Conservation (phyloP, 2,797 vertebrate genomes). For the Poeciliopsis gracilis region DNA sequence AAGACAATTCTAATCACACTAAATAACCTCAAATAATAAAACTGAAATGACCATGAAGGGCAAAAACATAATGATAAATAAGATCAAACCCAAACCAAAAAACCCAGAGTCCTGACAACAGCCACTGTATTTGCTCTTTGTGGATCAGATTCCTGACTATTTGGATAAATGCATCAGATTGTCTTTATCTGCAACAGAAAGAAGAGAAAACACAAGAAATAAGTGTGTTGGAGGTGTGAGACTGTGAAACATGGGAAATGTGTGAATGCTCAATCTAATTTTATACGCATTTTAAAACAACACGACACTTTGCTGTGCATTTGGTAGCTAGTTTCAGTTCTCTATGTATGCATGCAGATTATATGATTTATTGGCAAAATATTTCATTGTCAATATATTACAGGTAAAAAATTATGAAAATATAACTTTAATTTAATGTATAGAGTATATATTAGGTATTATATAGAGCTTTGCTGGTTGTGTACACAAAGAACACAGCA, state of each 20-base stretch:
- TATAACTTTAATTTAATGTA: too few species aligned
- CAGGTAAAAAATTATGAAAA: not conserved
- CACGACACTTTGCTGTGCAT: not conserved
- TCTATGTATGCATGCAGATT: not conserved
- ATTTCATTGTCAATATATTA: not conserved
- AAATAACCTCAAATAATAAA: too few species aligned
- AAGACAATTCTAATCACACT: too few species aligned
- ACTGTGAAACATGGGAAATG: conserved; percentile 4
- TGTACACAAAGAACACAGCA: not conserved
- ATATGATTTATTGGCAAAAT: not conserved
- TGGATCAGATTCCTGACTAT: not conserved
- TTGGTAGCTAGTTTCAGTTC: not conserved
- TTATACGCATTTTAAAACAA: not conserved
- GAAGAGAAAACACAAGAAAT: not conserved
- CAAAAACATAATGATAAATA: too few species aligned
- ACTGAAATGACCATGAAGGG: too few species aligned
- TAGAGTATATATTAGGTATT: too few species aligned
- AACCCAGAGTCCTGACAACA: too few species aligned
- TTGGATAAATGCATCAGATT: not conserved
- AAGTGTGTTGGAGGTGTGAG: conserved; percentile 3
- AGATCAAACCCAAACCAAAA: too few species aligned
- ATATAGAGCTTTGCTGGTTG: not conserved
- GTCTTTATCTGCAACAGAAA: not conserved
- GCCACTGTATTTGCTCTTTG: not conserved
- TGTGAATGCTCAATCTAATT: conserved; percentile 3